Evolutionary conservation across 2,888 invertebrate genomes (phyloP).

Genomic region (Drosophila bunnanda): DNA sequence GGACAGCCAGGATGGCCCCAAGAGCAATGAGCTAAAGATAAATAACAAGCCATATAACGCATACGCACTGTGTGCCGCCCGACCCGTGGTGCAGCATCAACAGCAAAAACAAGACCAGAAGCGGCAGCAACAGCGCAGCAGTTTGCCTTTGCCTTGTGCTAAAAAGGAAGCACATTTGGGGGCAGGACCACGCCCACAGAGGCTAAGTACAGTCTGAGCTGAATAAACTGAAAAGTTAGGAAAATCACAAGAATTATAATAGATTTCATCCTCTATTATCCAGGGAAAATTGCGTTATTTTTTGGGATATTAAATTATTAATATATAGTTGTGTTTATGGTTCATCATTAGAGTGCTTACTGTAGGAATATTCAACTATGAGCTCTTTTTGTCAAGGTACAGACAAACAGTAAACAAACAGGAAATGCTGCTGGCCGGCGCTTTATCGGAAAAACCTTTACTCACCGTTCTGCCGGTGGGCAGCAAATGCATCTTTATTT

Average conservation of each 20-base stretch:
- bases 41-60: conserved; percentile 79
- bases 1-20: conserved; percentile 27
- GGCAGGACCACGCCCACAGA: conserved; percentile 27
- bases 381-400: conserved; percentile 47
- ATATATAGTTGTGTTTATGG: neutral
- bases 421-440: conserved; percentile 38
- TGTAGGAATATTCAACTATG: neutral
- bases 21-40: conserved; percentile 79
- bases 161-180: conserved; percentile 66
- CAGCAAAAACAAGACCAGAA: conserved; percentile 9
- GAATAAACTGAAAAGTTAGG: neutral
- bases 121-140: conserved; percentile 10
- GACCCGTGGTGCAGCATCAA: conserved; percentile 48
- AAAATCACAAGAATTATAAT: neutral
- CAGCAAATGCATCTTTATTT: conserved; percentile 30
- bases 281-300: too few relatives aligned
- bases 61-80: conserved; percentile 70
- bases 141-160: conserved; percentile 59
- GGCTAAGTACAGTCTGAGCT: neutral
- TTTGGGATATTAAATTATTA: too few relatives aligned
- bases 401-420: conserved; percentile 72
- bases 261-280: too few relatives aligned
- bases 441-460: conserved; percentile 38
- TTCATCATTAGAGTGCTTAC: neutral
- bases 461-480: conserved; percentile 17